Evolutionary conservation across 2,797 vertebrate species (phyloP).

Genomic region (Coluber constrictor): DNA sequence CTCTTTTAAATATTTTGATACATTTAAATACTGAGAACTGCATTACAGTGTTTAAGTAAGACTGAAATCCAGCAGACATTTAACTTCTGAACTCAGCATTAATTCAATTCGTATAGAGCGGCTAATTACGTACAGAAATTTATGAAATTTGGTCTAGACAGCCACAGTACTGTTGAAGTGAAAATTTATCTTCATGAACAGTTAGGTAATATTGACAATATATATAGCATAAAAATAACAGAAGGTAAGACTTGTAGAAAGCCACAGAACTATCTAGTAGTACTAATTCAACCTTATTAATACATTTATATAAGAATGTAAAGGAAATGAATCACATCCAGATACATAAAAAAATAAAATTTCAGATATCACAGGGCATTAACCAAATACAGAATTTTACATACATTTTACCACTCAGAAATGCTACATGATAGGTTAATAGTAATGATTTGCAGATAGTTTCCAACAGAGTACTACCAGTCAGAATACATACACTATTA

Average conservation of each 20-base stretch:
- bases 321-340: conserved; percentile 29
- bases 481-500: neutral
- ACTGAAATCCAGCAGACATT: neutral
- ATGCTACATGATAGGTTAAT: neutral
- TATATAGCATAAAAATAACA: conserved; percentile 8
- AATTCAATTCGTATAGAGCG: neutral
- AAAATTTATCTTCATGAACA: neutral
- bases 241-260: neutral
- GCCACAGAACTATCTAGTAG: neutral
- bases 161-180: neutral
- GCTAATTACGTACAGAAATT: neutral
- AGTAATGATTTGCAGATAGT: conserved; percentile 3
- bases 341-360: conserved; percentile 11
- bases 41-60: neutral
- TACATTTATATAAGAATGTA: conserved; percentile 14
- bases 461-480: neutral
- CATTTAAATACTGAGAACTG: neutral
- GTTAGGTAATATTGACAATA: conserved; percentile 4
- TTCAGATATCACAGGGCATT: neutral
- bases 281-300: conserved; percentile 11
- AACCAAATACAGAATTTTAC: conserved; percentile 4
- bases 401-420: neutral
- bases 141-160: neutral
- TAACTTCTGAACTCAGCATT: neutral
- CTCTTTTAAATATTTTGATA: neutral